A percentile compares a stretch with the other conserved stretches of the same genome.
Evolutionary conservation across 2,113 vertebrate genomes (phyloP).

Genomic region (Erythrolamprus reginae): DNA sequence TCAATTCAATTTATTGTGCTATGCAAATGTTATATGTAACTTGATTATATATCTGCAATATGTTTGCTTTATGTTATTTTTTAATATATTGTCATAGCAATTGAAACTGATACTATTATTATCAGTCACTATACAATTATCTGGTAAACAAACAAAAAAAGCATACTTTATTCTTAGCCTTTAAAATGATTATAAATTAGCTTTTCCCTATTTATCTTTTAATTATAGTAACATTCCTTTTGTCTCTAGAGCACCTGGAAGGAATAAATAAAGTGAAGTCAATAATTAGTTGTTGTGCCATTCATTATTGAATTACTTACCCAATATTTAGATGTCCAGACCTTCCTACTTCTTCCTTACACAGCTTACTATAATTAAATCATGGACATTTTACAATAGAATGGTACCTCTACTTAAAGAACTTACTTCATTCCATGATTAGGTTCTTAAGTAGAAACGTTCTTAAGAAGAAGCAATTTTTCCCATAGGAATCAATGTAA

Average conservation of each 20-base stretch:
- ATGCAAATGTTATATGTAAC: not conserved
- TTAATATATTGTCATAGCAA: not conserved
- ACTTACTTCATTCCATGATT: too few species aligned
- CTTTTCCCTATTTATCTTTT: not conserved
- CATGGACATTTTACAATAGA: not conserved
- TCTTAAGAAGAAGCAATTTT: too few species aligned
- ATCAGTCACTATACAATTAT: not conserved
- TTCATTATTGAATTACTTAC: not conserved
- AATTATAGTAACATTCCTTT: not conserved
- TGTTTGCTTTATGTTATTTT: not conserved
- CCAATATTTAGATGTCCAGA: not conserved
- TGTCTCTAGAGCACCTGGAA: not conserved
- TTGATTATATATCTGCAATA: not conserved
- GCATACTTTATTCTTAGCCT: not conserved
- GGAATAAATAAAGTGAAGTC: not conserved
- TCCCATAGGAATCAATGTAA: too few species aligned
- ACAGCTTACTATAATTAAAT: not conserved
- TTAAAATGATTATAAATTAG: not conserved
- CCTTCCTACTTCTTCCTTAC: not conserved
- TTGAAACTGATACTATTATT: not conserved
- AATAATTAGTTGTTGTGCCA: not conserved
- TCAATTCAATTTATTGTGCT: not conserved
- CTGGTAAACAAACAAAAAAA: not conserved
- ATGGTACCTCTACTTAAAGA: too few species aligned
- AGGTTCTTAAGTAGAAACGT: too few species aligned